phyloP scores from a whole-genome alignment of 2,113 vertebrate species.

The Cyrtonyx montezumae region DNA sequence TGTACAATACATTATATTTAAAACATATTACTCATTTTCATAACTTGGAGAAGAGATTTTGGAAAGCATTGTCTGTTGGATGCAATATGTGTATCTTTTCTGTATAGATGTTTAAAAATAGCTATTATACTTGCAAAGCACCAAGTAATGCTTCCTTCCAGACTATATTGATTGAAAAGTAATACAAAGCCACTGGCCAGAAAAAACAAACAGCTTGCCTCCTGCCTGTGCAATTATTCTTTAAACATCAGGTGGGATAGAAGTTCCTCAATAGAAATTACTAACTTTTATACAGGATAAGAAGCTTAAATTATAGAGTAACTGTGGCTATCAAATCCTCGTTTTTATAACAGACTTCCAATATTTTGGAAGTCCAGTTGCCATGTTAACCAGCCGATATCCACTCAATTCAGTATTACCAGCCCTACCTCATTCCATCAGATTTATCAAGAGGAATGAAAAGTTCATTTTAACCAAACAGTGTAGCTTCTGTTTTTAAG shows the following conservation, averaged over 20 bases:
- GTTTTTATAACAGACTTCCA: not conserved
- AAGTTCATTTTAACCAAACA: not conserved
- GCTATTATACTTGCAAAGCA: not conserved
- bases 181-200: not conserved
- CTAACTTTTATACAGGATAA: not conserved
- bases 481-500: not conserved
- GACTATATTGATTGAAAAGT: not conserved
- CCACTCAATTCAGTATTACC: not conserved
- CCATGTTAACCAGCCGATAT: not conserved
- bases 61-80: not conserved
- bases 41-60: not conserved
- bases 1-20: conserved; percentile 23
- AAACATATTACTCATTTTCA: conserved; percentile 39
- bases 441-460: not conserved
- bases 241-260: not conserved
- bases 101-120: not conserved
- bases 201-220: not conserved
- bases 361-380: not conserved
- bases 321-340: not conserved
- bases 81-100: not conserved
- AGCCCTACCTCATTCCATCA: not conserved
- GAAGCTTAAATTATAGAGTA: not conserved
- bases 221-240: not conserved
- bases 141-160: not conserved
- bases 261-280: not conserved